A percentile compares a stretch with the other conserved stretches of the same genome.
phyloP scores from a whole-genome alignment of 2,797 vertebrate genomes.

The Telmatherina bonti region DNA sequence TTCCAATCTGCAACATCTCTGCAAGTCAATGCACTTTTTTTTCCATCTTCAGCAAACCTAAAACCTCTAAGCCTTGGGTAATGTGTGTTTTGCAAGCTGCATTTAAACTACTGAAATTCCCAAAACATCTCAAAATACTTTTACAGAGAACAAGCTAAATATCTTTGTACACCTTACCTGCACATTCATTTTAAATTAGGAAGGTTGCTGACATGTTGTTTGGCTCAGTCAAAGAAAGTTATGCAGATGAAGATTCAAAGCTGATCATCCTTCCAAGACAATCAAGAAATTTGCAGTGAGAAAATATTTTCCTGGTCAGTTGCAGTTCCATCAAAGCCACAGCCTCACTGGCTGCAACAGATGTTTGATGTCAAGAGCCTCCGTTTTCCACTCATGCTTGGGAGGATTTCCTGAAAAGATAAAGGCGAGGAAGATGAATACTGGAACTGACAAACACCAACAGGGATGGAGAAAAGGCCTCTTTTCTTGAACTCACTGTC shows the following conservation, averaged over 20 bases:
- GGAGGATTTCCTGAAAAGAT: conserved; percentile 1
- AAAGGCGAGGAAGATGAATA: background rate
- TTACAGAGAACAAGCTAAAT: background rate
- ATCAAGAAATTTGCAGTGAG: background rate
- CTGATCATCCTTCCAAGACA: background rate
- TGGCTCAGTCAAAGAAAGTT: background rate
- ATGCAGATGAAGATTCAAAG: background rate
- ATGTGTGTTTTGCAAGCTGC: background rate
- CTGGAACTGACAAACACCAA: conserved; percentile 7
- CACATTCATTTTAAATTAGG: background rate
- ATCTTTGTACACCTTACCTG: background rate
- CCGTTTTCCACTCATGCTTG: background rate
- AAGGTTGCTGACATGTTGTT: background rate
- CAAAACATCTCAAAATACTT: background rate
- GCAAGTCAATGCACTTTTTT: too few species aligned
- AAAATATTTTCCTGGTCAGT: background rate
- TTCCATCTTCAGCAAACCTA: background rate
- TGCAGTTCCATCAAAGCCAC: background rate
- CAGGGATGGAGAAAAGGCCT: conserved; percentile 7
- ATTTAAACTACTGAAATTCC: background rate
- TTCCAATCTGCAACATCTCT: too few species aligned
- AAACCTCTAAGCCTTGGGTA: background rate
- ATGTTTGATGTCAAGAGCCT: conserved; percentile 4
- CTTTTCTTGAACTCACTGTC: background rate
- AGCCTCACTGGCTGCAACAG: background rate